phyloP scores from a whole-genome alignment of 1,140 invertebrate genomes.

The Drosophila takahashii region DNA sequence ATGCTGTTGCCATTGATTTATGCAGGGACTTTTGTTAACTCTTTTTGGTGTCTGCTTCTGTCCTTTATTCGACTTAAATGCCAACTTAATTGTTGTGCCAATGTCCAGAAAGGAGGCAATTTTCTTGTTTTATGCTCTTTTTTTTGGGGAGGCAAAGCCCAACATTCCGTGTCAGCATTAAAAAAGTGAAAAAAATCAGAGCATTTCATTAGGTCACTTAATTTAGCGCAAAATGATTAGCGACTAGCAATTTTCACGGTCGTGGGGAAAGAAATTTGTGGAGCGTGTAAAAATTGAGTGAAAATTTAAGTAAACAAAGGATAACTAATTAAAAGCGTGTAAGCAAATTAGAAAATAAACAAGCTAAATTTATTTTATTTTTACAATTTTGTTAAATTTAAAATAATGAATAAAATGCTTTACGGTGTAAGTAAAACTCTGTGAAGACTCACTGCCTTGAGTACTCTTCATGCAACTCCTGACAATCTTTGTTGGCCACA shows the following conservation, averaged over 20 bases:
- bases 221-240: conserved; percentile 73
- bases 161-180: conserved; percentile 37
- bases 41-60: conserved; percentile 28
- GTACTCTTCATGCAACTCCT: conserved; percentile 3
- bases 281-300: conserved; percentile 25
- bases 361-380: not conserved
- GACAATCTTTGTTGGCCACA: conserved; percentile 14
- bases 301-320: conserved; percentile 31
- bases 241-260: conserved; percentile 24
- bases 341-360: conserved; percentile 16
- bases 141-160: conserved; percentile 20
- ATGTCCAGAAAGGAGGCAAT: conserved; percentile 65
- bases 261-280: not conserved
- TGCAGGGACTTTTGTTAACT: conserved; percentile 45
- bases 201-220: conserved; percentile 70
- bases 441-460: no score
- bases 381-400: not conserved
- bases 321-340: conserved; percentile 36
- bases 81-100: conserved; percentile 78
- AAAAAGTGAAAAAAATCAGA: conserved; percentile 31
- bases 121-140: conserved; percentile 54
- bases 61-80: conserved; percentile 70
- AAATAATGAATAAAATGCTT: not conserved
- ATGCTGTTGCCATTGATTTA: conserved; percentile 82
- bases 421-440: not conserved